These are phyloP conservation scores for Aplysina aerophoba DNA, from an alignment of 37 sponge, comb jelly and placozoan species.

Conservation along the genomic window DNA sequence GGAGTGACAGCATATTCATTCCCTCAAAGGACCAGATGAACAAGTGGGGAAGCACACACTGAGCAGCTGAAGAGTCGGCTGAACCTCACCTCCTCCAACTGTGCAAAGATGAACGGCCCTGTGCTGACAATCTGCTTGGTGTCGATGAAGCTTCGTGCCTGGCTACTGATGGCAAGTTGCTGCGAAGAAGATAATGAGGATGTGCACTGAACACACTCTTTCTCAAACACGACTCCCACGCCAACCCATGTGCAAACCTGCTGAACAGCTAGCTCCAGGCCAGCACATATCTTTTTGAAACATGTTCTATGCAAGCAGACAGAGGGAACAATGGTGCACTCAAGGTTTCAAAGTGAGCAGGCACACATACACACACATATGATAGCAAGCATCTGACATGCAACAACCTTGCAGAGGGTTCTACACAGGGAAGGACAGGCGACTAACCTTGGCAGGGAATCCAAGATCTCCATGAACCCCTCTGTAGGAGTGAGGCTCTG, in stretches of 20 bases:
- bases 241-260: constrained; percentile 48
- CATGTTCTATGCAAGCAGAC: constrained; percentile 44
- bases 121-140: constrained; percentile 81
- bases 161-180: constrained; percentile 81
- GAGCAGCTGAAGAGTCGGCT: too few relatives aligned
- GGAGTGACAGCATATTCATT: too few relatives aligned
- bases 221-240: neutral
- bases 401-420: neutral
- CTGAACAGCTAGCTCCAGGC: constrained; percentile 70
- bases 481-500: constrained; percentile 15
- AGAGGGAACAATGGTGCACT: neutral
- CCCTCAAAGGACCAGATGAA: too few relatives aligned
- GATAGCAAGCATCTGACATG: neutral
- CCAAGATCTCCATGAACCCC: constrained; percentile 68
- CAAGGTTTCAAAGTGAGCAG: neutral
- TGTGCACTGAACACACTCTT: neutral
- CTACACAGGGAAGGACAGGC: neutral
- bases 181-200: constrained; percentile 15
- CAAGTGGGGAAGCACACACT: too few relatives aligned
- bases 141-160: constrained; percentile 84
- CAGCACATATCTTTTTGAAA: constrained; percentile 38
- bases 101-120: constrained; percentile 89
- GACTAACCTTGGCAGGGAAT: constrained; percentile 67
- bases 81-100: constrained; percentile 74
- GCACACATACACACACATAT: constrained; percentile 7